Evolutionary conservation across 2,888 invertebrate species (phyloP).

Genomic region (Lordiphosa fenestrarum): DNA sequence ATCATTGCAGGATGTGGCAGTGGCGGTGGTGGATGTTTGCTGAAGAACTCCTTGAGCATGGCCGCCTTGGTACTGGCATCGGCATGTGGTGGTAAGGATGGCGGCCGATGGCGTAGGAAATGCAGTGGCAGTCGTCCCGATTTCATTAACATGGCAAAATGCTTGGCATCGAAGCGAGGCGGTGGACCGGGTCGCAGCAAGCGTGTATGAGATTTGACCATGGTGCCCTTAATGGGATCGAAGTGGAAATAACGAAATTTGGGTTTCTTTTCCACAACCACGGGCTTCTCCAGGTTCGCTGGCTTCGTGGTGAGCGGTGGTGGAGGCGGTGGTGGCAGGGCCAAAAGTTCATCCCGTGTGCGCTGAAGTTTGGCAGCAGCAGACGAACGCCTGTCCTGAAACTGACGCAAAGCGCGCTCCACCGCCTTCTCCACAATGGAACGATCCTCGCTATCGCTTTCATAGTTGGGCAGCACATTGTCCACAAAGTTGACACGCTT

Average conservation of each 20-base stretch:
- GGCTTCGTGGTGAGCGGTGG: slow-evolving; percentile 61
- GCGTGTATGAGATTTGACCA: slow-evolving; percentile 73
- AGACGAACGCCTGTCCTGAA: slow-evolving; percentile 54
- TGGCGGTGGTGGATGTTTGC: slow-evolving; percentile 50
- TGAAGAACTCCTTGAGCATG: slow-evolving; percentile 54
- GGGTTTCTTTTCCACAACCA: slow-evolving; percentile 69
- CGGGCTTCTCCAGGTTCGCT: slow-evolving; percentile 67
- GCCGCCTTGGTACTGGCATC: slow-evolving; percentile 44
- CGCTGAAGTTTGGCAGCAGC: slow-evolving; percentile 36
- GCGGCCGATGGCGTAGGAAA: slow-evolving; percentile 55
- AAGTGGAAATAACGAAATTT: slow-evolving; percentile 77
- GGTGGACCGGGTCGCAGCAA: slow-evolving; percentile 69
- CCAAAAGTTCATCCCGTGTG: slow-evolving; percentile 36
- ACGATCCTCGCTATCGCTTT: slow-evolving; percentile 77
- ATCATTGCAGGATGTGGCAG: slow-evolving; percentile 13
- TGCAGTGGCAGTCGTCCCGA: slow-evolving; percentile 44
- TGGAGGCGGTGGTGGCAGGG: slow-evolving; percentile 67
- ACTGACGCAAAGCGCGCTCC: slow-evolving; percentile 57
- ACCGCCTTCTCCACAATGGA: slow-evolving; percentile 58
- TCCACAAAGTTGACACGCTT: slow-evolving; percentile 78
- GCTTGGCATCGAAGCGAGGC: slow-evolving; percentile 71
- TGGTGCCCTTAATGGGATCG: slow-evolving; percentile 71
- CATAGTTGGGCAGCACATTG: slow-evolving; percentile 74
- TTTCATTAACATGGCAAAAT: slow-evolving; percentile 56
- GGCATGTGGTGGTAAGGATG: slow-evolving; percentile 51